phyloP scores from a whole-genome alignment of 2,113 vertebrate species.

The Oryzias celebensis region DNA sequence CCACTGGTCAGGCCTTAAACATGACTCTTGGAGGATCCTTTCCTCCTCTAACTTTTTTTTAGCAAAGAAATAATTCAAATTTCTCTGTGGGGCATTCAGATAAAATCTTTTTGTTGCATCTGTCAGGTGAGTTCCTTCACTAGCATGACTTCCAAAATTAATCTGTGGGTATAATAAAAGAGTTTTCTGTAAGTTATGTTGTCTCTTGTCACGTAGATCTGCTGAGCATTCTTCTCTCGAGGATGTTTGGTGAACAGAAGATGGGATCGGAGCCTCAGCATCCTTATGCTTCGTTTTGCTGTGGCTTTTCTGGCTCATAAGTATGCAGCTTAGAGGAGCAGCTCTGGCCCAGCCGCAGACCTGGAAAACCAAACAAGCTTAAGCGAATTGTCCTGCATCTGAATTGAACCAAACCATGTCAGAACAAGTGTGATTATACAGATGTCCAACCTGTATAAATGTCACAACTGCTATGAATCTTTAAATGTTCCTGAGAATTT shows the following conservation, averaged over 20 bases:
- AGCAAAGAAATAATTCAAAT: neutral
- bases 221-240: slow-evolving; percentile 21
- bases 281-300: slow-evolving; percentile 61
- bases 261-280: slow-evolving; percentile 41
- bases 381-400: neutral
- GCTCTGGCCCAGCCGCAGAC: slow-evolving; percentile 79
- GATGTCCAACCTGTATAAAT: too few species aligned
- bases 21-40: slow-evolving; percentile 2
- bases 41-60: slow-evolving; percentile 12
- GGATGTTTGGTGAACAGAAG: slow-evolving; percentile 54
- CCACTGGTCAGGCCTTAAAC: slow-evolving; percentile 2
- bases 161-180: slow-evolving; percentile 2
- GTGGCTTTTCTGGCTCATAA: slow-evolving; percentile 69
- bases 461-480: too few species aligned
- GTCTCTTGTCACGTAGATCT: slow-evolving; percentile 20
- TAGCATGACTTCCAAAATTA: slow-evolving; percentile 3
- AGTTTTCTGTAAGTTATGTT: slow-evolving; percentile 12
- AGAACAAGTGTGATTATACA: neutral
- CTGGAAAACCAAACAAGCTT: slow-evolving; percentile 53
- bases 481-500: too few species aligned
- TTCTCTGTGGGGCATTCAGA: slow-evolving; percentile 19
- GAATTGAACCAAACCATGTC: neutral
- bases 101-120: slow-evolving; percentile 8
- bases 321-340: slow-evolving; percentile 67
- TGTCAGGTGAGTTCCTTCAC: slow-evolving; percentile 9